These are phyloP conservation scores for Entomobrya multifasciata DNA, from an alignment of 2,888 invertebrate species.

Conservation along the genomic window DNA sequence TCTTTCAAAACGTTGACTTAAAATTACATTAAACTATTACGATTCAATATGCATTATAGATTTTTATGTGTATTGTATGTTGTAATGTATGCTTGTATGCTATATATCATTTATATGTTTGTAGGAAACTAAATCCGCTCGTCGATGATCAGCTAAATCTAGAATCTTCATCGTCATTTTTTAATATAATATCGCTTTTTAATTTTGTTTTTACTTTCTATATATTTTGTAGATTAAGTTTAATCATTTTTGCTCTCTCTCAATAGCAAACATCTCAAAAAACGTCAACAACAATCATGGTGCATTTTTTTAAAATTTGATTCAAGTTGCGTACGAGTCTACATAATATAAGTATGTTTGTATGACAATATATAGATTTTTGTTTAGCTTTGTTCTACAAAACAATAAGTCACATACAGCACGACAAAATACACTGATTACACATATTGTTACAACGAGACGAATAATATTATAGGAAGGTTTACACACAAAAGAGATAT, in stretches of 20 bases:
- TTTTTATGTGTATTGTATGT: not conserved
- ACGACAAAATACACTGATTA: constrained; percentile 9
- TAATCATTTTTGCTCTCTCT: too few species aligned
- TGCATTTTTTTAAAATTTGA: constrained; percentile 10
- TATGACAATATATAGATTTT: constrained; percentile 17
- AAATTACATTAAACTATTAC: too few species aligned
- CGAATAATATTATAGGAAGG: not conserved
- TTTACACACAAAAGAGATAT: not conserved
- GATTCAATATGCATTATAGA: not conserved
- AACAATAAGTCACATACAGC: constrained; percentile 18
- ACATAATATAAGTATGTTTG: not conserved
- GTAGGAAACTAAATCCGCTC: constrained; percentile 43
- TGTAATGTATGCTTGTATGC: not conserved
- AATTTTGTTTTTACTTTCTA: not conserved
- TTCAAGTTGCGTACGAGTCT: too few species aligned
- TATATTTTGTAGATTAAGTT: not conserved
- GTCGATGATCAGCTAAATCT: constrained; percentile 3
- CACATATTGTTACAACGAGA: not conserved
- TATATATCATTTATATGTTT: not conserved
- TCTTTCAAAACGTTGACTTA: not conserved
- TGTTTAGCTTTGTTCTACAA: constrained; percentile 3
- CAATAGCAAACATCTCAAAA: too few species aligned
- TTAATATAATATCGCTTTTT: constrained; percentile 28
- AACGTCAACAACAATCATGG: constrained; percentile 53
- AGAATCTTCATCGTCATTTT: not conserved